Evolutionary conservation across 2,888 invertebrate species (phyloP).

Genomic region (Ormyrus nitidulus): DNA sequence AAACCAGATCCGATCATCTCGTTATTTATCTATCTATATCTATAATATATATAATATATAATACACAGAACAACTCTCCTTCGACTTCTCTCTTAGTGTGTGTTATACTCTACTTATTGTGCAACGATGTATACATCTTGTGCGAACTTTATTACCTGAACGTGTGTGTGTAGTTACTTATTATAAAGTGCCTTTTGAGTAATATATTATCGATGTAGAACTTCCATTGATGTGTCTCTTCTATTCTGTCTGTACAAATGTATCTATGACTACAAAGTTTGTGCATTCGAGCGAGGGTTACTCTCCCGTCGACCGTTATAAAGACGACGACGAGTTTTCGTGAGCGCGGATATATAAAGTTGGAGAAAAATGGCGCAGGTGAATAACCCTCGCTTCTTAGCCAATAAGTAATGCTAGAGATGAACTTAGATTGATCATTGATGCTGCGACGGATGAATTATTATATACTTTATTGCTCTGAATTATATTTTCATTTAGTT

Average conservation of each 20-base stretch:
- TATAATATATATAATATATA: conserved; percentile 19
- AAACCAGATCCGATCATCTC: conserved; percentile 46
- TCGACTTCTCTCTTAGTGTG: conserved; percentile 38
- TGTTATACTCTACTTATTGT: conserved; percentile 32
- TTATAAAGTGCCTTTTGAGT: conserved; percentile 44
- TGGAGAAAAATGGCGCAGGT: not conserved
- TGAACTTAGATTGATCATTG: conserved; percentile 45
- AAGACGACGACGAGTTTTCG: not conserved
- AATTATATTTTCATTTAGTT: conserved; percentile 31
- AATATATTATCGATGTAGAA: conserved; percentile 52
- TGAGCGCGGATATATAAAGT: not conserved
- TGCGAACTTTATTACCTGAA: conserved; percentile 46
- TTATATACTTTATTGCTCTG: conserved; percentile 29
- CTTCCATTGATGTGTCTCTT: conserved; percentile 51
- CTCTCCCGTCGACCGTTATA: not conserved
- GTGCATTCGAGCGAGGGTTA: conserved; percentile 25
- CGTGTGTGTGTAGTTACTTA: conserved; percentile 48
- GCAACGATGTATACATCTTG: conserved; percentile 31
- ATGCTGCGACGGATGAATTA: conserved; percentile 35
- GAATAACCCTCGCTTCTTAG: conserved; percentile 6
- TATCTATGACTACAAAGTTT: conserved; percentile 42
- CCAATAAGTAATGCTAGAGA: conserved; percentile 36
- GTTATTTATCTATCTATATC: not conserved
- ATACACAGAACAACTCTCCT: conserved; percentile 45
- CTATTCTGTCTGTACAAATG: conserved; percentile 45